A percentile compares a stretch with the other conserved stretches of the same genome.
These are phyloP conservation scores for Channa argus DNA, from an alignment of 2,113 vertebrate genomes.

Conservation along the genomic window DNA sequence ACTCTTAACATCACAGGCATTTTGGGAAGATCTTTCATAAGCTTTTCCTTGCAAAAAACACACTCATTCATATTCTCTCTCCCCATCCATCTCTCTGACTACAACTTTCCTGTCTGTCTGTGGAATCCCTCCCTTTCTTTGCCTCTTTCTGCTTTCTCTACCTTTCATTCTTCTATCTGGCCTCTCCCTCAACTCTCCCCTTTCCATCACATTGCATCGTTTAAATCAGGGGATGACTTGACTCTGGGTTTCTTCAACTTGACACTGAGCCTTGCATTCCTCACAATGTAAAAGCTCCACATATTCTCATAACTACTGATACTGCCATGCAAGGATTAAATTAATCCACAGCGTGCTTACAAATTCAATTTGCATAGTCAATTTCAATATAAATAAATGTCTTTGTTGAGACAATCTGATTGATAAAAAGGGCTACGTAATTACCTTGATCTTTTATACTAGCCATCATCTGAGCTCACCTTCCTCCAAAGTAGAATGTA, in stretches of 20 bases:
- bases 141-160: background rate
- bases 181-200: constrained; percentile 48
- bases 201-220: constrained; percentile 33
- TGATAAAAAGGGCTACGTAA: background rate
- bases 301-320: background rate
- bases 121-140: constrained; percentile 25
- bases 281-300: constrained; percentile 34
- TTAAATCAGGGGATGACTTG: constrained; percentile 47
- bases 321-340: constrained; percentile 8
- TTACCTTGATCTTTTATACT: background rate
- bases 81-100: constrained; percentile 49
- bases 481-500: background rate
- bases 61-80: constrained; percentile 49
- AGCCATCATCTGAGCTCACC: background rate
- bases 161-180: constrained; percentile 39
- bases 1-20: constrained; percentile 40
- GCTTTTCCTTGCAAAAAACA: constrained; percentile 37
- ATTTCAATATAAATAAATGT: constrained; percentile 19
- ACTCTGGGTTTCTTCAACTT: constrained; percentile 39
- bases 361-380: constrained; percentile 2
- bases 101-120: constrained; percentile 11
- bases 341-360: background rate
- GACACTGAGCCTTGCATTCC: constrained; percentile 16
- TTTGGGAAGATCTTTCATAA: constrained; percentile 59
- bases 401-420: constrained; percentile 1